Evolutionary conservation across 1,140 invertebrate species (phyloP), one percentile per base, ranked within the genome.

Genomic region (Streblospio benedicti): DNA sequence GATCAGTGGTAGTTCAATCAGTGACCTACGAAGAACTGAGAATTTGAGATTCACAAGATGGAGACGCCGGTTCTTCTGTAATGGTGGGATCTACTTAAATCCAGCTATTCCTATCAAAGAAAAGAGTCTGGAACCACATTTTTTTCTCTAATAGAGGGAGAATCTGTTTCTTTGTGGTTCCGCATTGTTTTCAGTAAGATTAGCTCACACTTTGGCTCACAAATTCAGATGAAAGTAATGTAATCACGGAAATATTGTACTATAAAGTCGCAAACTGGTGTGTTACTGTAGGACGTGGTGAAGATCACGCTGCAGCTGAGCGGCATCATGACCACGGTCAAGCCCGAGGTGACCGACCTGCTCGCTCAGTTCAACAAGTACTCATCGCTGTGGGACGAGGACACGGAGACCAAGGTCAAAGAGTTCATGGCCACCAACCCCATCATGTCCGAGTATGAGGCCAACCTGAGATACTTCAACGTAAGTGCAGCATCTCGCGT

Each of bases 361-460:
- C 61, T 79, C 23, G 70, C 73, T 28, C 64, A 64, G 27, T 79
- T 77, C 63, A 67, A 69, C 18, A 65, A 67, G 28, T 76, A 74
- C 57, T 64, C 68, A 18, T 71, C 76, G 54, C 69, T 79, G 2
- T 79, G 76, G 76, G 68, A 70, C 38, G 64, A 72, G 68, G 76
- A 77, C 52, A 63, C 85, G 66, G 81, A 85, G 23, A 79, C 85
- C 14, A 87, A 84, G 18, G 82, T 91, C 16, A 83, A 87, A 31
- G 89, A 92, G 69, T 82, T 94, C n/a, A 81, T 92, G 66, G 83
- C 83, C 41, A 67, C 84, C 83, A 72, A 85, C 79, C 67, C 88
- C 0, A 76, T 85, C 2, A 78, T 94, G 45, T 81, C 85, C 27
- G 90, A 94, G 66, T 93, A 91, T 70, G 91, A 93, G 76, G 76